phyloP scores from a whole-genome alignment of 2,113 vertebrate species.

The Pithys albifrons region DNA sequence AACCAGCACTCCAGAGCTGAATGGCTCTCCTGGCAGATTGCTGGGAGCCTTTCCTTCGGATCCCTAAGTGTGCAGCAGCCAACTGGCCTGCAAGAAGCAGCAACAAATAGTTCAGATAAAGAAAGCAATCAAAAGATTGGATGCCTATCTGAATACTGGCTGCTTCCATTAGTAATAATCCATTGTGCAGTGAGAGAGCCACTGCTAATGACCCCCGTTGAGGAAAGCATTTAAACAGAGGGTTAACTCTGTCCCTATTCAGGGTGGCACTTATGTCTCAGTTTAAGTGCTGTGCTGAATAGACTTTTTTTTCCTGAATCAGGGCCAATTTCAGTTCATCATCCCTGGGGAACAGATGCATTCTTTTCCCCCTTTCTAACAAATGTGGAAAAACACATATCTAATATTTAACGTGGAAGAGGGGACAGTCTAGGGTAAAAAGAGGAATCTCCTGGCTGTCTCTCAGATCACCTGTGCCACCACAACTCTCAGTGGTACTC shows the following conservation, averaged over 20 bases:
- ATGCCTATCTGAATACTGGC: slow-evolving; percentile 41
- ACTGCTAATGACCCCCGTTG: slow-evolving; percentile 47
- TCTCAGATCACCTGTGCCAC: background rate
- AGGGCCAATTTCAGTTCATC: slow-evolving; percentile 46
- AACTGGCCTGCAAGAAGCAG: slow-evolving; percentile 29
- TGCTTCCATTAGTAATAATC: slow-evolving; percentile 49
- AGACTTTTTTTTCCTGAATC: background rate
- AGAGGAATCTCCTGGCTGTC: background rate
- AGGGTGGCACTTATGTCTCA: slow-evolving; percentile 57
- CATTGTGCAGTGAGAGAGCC: slow-evolving; percentile 31
- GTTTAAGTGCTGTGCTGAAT: slow-evolving; percentile 49
- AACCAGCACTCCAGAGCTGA: background rate
- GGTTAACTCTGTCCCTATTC: slow-evolving; percentile 51
- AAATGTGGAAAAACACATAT: background rate
- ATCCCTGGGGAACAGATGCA: slow-evolving; percentile 22
- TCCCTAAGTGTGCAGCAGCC: slow-evolving; percentile 7
- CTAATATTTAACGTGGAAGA: background rate
- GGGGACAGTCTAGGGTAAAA: background rate
- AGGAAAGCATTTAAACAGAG: slow-evolving; percentile 58
- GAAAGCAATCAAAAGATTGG: slow-evolving; percentile 13
- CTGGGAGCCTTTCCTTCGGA: background rate
- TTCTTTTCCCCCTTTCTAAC: background rate
- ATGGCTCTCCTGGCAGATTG: background rate
- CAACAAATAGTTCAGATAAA: slow-evolving; percentile 1
- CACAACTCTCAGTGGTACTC: accelerated